Evolutionary conservation across 2,113 vertebrate genomes (phyloP), one percentile per base, ranked within the genome.

Genomic region (Boleophthalmus pectinirostris): DNA sequence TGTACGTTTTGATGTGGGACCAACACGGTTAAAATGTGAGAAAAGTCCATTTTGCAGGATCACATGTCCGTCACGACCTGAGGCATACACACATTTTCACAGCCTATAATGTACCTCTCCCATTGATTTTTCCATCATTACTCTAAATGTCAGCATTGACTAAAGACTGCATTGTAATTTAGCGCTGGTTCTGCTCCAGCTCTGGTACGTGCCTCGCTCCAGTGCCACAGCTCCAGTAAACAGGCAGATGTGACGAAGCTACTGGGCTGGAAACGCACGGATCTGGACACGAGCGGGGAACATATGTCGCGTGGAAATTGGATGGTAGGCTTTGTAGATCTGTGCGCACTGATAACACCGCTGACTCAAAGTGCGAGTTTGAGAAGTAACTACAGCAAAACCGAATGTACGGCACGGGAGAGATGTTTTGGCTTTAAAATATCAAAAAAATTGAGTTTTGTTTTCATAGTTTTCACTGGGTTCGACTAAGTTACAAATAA

Each of bases 261-360:
- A 74, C 78, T 69, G 66, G 72, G 43, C 35, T 64, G 75, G 61
- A 73, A 78, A 80, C 61, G 20, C 13, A 35, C 33, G 67, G 21
- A 70, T 60, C 29, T 0, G 33, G n/a, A 29, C 64, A 29, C 56
- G 60, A 61, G 56, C 38, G 53, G n/a, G 29, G 60, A 13, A 29
- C 60, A 8, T 1, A 47, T 63, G 23, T 70, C 0, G 21, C 69
- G 72, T 82, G 61, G 47, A 82, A 87, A 81, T 77, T 78, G 78
- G 80, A 79, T 79, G 80, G 51, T 47, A 70, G 71, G 76, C 78
- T 68, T 87, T 83, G 60, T 49, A 83, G 82, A 87, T 77, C 57
- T 35, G 56, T 38, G 11, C 35, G 46, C 54, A 8, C 18, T 20
- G 80, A 87, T 82, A 83, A 56, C 75, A 9, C 79, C 70, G 57